These are phyloP conservation scores for Phataginus tetradactyla DNA, from an alignment of 2,797 vertebrate genomes.

Conservation along the genomic window DNA sequence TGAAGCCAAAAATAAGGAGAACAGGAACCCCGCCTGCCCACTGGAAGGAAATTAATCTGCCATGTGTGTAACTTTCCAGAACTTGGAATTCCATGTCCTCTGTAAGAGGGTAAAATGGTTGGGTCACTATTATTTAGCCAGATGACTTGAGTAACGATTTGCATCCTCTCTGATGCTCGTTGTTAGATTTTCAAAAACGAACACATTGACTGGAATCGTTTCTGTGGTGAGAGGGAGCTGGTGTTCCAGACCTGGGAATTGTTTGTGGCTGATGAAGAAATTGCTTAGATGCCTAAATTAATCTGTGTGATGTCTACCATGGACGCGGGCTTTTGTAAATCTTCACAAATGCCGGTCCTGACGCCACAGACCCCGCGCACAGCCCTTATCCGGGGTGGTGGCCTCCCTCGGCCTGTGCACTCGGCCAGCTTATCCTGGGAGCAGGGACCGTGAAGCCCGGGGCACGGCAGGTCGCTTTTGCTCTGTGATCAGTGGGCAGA, in stretches of 20 bases:
- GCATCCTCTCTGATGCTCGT: not conserved
- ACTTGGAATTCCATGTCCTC: rapidly evolving
- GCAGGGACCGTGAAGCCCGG: not conserved
- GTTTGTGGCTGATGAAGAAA: not conserved
- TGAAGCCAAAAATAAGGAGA: not conserved
- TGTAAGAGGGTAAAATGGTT: not conserved
- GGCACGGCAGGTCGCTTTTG: not conserved
- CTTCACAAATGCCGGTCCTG: not conserved
- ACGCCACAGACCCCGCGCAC: rapidly evolving
- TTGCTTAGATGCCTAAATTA: not conserved
- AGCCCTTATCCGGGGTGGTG: rapidly evolving
- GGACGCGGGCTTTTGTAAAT: not conserved
- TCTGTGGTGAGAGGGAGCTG: not conserved
- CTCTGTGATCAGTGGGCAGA: not conserved
- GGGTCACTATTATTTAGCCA: too few species aligned
- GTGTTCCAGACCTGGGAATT: not conserved
- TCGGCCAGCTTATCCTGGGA: not conserved
- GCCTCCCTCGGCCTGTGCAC: not conserved
- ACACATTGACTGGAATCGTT: rapidly evolving
- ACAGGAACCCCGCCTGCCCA: not conserved
- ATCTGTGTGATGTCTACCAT: not conserved
- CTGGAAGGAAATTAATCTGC: not conserved
- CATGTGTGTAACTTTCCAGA: not conserved
- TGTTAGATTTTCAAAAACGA: not conserved
- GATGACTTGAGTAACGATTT: not conserved